phyloP scores from a whole-genome alignment of 2,888 invertebrate species.

The Balanococcus diminutus region DNA sequence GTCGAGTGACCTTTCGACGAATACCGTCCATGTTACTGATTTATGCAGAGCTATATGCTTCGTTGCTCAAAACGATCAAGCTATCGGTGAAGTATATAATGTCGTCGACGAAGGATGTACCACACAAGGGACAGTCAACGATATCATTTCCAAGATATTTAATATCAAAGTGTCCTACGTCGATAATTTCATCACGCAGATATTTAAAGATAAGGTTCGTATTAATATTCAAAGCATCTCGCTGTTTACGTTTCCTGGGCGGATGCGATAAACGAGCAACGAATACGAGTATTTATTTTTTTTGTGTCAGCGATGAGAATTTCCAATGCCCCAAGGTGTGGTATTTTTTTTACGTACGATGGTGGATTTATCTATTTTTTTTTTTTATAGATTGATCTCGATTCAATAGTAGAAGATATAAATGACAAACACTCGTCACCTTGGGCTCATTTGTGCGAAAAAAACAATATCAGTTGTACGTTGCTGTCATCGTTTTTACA shows the following conservation, averaged over 20 bases:
- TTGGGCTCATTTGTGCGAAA: conserved; percentile 86
- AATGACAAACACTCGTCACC: conserved; percentile 92
- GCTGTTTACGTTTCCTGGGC: not conserved
- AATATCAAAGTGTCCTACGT: conserved; percentile 86
- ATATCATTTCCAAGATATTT: conserved; percentile 80
- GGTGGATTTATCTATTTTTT: too few species aligned
- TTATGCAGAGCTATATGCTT: conserved; percentile 83
- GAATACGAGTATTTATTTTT: not conserved
- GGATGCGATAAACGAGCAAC: conserved; percentile 2
- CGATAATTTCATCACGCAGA: conserved; percentile 78
- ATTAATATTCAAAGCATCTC: not conserved
- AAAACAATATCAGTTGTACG: conserved; percentile 77
- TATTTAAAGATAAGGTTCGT: conserved; percentile 70
- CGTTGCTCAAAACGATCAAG: conserved; percentile 65
- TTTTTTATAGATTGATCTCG: conserved; percentile 73
- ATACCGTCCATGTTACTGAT: conserved; percentile 86
- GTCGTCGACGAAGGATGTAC: conserved; percentile 82
- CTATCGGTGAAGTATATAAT: conserved; percentile 74
- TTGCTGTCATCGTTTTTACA: conserved; percentile 88
- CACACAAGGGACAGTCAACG: conserved; percentile 83
- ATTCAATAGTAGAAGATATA: conserved; percentile 82
- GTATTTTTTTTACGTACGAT: not conserved
- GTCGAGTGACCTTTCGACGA: conserved; percentile 81
- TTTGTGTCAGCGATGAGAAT: not conserved
- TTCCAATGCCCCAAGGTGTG: not conserved